Base-by-base conservation (phyloP, 2,797 vertebrate species). In the Hoplostethus mediterraneus region DNA sequence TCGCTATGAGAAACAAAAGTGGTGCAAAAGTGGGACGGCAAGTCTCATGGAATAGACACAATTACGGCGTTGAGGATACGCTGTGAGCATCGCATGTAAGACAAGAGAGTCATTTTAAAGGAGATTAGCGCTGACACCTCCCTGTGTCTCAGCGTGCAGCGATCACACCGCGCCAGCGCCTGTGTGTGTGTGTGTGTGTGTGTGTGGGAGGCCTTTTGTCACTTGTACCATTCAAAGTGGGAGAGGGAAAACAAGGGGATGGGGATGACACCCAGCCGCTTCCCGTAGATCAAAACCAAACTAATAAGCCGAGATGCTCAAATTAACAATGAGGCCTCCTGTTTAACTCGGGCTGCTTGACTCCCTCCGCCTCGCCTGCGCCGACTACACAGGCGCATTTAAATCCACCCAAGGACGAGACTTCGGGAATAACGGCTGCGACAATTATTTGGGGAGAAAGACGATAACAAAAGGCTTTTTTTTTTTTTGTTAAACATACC, bases 121-220 rank as follows among this genome's bases (percentile, higher is more conserved):
- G 84, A 95, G 92, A 94, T 95, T 93, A 94, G 88, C 79, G 88
- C 87, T 91, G 94, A 94, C 94, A 92, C 90, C 90, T 93, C 89
- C 86, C 90, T 78, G 93, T 88, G 92, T 92, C 90, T 92, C 90
- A 76, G 88, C 87, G 77, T 88, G 90, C 89, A 81, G 87, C 84
- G 93, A 94, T 94, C 94, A 92, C 90, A 93, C 88, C 77, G 90
- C 51, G 80, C 72, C 84, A 70, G 88, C 89, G 76, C 85, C 87
- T 86, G 89, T 91, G 89, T 91, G 91, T 91, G 93, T 93, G 93
- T n/a, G n/a, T n/a, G n/a, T n/a, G n/a, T 86, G 89, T 91, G 89
- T 91, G 91, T 91, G 93, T 93, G 93, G 94, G 92, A 93, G 91
- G 91, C 89, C 91, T 92, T 93, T 93, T 93, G 93, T 95, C 93